Conservation (phyloP, 2,797 vertebrate genomes). For the Petrocephalus schoutedeni region DNA sequence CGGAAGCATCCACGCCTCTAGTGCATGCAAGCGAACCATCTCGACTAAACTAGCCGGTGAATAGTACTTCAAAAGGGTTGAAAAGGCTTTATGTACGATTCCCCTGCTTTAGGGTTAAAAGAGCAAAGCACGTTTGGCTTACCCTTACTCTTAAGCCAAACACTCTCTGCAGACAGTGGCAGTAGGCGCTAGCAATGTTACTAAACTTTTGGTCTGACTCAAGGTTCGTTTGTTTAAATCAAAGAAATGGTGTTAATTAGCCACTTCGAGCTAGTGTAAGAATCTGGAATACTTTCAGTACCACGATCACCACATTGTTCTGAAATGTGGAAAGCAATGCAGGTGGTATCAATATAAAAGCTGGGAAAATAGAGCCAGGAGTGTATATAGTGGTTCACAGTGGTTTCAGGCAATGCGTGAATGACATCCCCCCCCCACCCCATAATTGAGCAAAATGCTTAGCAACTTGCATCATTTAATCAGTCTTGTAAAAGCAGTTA, state of each 20-base stretch:
- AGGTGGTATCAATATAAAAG: not conserved
- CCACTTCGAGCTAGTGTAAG: too few species aligned
- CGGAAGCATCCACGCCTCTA: not conserved
- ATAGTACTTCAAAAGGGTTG: too few species aligned
- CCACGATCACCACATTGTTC: not conserved
- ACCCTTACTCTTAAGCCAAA: not conserved
- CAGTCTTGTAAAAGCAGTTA: constrained; percentile 15
- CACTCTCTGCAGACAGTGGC: too few species aligned
- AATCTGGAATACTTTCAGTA: not conserved
- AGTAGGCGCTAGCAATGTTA: not conserved
- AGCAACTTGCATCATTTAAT: constrained; percentile 39
- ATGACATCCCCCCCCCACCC: not conserved
- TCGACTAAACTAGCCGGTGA: not conserved
- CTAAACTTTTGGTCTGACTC: not conserved
- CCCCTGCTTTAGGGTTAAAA: not conserved
- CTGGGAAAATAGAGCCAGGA: not conserved
- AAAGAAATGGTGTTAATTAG: too few species aligned
- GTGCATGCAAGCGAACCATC: not conserved
- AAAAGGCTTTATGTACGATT: not conserved
- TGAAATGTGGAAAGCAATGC: not conserved
- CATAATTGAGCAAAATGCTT: not conserved
- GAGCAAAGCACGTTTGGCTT: not conserved
- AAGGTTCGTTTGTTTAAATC: not conserved
- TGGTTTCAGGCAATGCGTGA: not conserved
- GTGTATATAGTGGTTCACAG: not conserved